A percentile compares a stretch with the other conserved stretches of the same genome.
Conservation (phyloP, 2,888 invertebrate genomes). For the Stenodema calcarata region DNA sequence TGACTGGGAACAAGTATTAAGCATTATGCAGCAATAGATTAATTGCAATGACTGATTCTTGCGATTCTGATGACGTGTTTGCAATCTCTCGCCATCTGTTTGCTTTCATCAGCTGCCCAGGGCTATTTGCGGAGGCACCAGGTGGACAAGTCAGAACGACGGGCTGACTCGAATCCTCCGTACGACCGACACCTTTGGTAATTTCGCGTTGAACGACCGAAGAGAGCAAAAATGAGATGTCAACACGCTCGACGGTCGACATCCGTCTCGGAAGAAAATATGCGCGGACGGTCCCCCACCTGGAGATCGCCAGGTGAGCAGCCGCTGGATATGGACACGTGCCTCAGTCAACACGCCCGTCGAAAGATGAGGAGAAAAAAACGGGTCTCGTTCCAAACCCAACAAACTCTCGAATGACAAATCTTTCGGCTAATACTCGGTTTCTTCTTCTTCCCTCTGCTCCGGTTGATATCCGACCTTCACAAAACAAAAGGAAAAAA, state of each 20-base stretch:
- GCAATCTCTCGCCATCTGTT: too few species aligned
- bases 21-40: too few species aligned
- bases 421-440: slow-evolving; percentile 24
- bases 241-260: not conserved
- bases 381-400: slow-evolving; percentile 15
- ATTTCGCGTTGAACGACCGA: not conserved
- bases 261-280: not conserved
- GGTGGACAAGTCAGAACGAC: not conserved
- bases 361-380: not conserved
- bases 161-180: not conserved
- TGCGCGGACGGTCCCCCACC: not conserved
- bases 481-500: not conserved
- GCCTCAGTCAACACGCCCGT: not conserved
- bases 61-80: too few species aligned
- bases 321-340: slow-evolving; percentile 8
- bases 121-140: not conserved
- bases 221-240: not conserved
- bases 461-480: slow-evolving; percentile 10
- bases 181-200: not conserved
- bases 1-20: too few species aligned
- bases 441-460: not conserved
- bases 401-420: slow-evolving; percentile 38
- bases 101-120: not conserved
- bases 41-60: too few species aligned
- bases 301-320: not conserved